These are phyloP conservation scores for Marcusenius ussheri DNA, from an alignment of 2,113 vertebrate genomes.

Conservation along the genomic window DNA sequence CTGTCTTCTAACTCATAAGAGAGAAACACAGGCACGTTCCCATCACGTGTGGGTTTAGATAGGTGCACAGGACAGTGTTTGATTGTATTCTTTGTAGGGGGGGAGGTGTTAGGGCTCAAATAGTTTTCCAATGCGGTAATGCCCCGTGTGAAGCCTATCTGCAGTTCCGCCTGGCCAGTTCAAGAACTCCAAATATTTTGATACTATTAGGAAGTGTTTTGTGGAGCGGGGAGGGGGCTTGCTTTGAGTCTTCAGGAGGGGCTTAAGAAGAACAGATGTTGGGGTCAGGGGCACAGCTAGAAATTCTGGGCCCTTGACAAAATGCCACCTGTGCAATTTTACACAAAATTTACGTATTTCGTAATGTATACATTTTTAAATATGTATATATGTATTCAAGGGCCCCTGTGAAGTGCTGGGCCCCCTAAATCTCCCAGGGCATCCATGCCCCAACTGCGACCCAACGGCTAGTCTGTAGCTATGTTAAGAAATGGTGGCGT, in stretches of 20 bases:
- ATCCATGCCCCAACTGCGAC: not conserved
- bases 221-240: not conserved
- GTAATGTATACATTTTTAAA: too few relatives aligned
- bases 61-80: not conserved
- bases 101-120: not conserved
- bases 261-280: not conserved
- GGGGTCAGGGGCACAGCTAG: not conserved
- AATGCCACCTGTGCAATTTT: not conserved
- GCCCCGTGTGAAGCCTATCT: not conserved
- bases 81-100: not conserved
- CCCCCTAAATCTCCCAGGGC: not conserved
- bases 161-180: slow-evolving; percentile 11
- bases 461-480: not conserved
- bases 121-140: slow-evolving; percentile 14
- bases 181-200: slow-evolving; percentile 32
- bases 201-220: slow-evolving; percentile 8
- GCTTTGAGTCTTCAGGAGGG: not conserved
- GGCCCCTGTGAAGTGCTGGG: not conserved
- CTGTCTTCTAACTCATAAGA: not conserved
- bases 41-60: not conserved
- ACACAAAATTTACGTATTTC: not conserved
- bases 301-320: not conserved
- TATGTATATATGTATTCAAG: not conserved
- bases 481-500: not conserved
- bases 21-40: not conserved